These are phyloP conservation scores for Silurus glanis DNA, from an alignment of 2,113 vertebrate genomes.

Conservation along the genomic window DNA sequence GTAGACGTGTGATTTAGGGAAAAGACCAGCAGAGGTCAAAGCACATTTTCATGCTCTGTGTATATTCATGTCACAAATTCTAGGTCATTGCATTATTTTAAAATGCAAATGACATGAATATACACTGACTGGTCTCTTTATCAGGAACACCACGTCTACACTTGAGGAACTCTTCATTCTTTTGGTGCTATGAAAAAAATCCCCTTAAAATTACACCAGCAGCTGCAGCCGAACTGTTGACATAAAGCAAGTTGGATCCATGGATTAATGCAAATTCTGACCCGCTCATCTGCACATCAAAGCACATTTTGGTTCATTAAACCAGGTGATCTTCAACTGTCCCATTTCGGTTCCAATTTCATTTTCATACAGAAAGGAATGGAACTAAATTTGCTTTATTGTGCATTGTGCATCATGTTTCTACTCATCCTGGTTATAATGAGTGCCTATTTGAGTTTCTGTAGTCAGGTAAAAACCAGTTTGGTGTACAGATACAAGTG, in stretches of 20 bases:
- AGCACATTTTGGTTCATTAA: not conserved
- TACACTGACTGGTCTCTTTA: not conserved
- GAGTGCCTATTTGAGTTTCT: not conserved
- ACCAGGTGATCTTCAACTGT: not conserved
- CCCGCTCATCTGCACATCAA: not conserved
- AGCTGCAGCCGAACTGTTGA: not conserved
- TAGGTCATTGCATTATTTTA: not conserved
- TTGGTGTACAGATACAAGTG: not conserved
- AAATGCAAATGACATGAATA: not conserved
- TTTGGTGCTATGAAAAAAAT: not conserved
- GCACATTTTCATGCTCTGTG: not conserved
- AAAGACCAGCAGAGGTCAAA: constrained; percentile 43
- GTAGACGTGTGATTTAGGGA: not conserved
- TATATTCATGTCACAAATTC: not conserved
- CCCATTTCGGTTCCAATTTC: not conserved
- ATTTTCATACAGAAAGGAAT: not conserved
- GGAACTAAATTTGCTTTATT: not conserved
- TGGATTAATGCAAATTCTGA: not conserved
- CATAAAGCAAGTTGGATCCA: not conserved
- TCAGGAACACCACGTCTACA: not conserved
- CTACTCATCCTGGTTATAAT: not conserved
- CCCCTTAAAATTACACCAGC: not conserved
- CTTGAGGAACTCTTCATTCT: not conserved
- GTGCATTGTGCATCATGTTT: not conserved
- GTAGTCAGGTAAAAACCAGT: not conserved